A percentile compares a stretch with the other conserved stretches of the same genome.
Conservation (phyloP, 1,140 invertebrate genomes). For the Prorops nasuta region DNA sequence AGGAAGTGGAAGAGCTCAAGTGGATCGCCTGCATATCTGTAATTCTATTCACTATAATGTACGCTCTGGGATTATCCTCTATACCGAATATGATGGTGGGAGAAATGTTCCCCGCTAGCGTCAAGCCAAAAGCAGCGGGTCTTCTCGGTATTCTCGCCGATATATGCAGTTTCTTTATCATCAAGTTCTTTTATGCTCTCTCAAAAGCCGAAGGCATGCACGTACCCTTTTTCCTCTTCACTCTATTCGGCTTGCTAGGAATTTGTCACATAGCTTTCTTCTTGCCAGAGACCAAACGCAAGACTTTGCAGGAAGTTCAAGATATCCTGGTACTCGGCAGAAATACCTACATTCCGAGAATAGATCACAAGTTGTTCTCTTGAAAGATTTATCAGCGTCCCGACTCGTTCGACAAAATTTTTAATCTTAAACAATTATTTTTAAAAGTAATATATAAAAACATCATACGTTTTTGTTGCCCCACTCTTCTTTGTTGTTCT, state of each 20-base stretch:
- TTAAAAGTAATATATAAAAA: too few species aligned
- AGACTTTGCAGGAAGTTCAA: constrained; percentile 66
- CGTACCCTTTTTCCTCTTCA: constrained; percentile 72
- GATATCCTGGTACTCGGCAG: too few species aligned
- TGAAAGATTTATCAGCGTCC: too few species aligned
- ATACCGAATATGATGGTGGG: constrained; percentile 70
- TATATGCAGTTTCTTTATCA: constrained; percentile 59
- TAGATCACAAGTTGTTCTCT: too few species aligned
- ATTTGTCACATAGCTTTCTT: constrained; percentile 63
- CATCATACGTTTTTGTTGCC: too few species aligned
- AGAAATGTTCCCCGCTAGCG: constrained; percentile 70
- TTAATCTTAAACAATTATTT: too few species aligned
- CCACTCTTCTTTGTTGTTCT: too few species aligned
- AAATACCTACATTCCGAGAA: too few species aligned
- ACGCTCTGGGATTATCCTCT: constrained; percentile 67
- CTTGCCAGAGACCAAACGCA: constrained; percentile 77
- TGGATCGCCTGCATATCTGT: constrained; percentile 64
- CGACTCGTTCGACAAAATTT: too few species aligned
- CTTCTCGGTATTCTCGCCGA: constrained; percentile 67
- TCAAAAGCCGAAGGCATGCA: constrained; percentile 61
- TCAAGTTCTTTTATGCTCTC: constrained; percentile 68
- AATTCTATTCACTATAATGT: constrained; percentile 65
- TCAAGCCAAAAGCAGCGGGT: constrained; percentile 66
- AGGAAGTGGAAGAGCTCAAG: constrained; percentile 41
- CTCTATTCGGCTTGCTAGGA: constrained; percentile 62